phyloP scores from a whole-genome alignment of 2,113 vertebrate genomes.

The Megalops atlanticus region DNA sequence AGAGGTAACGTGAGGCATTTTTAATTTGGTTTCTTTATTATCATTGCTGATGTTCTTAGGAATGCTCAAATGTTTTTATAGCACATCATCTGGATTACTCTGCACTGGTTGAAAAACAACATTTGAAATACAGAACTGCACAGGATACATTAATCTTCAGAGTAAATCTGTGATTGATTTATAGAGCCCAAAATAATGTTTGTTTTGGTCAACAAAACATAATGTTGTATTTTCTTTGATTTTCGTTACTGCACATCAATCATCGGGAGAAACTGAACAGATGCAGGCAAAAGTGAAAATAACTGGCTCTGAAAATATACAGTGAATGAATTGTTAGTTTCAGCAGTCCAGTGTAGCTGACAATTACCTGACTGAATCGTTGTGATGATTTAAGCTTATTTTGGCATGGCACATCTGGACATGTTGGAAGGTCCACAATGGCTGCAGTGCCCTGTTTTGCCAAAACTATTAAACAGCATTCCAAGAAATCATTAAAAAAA shows the following conservation, averaged over 20 bases:
- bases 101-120: neutral
- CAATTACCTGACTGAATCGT: conserved; percentile 6
- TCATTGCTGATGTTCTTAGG: neutral
- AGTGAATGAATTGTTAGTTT: neutral
- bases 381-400: neutral
- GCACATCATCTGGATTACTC: neutral
- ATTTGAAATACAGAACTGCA: neutral
- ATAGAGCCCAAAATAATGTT: neutral
- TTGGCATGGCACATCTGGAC: neutral
- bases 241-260: neutral
- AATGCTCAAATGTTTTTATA: neutral
- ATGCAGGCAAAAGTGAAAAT: neutral
- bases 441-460: conserved; percentile 2
- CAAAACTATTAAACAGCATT: conserved; percentile 12
- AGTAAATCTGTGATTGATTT: neutral
- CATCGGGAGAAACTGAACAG: neutral
- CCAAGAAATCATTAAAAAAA: conserved; percentile 11
- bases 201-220: neutral
- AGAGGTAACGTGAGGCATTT: neutral
- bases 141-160: neutral
- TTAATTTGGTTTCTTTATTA: neutral
- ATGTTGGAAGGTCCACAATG: neutral
- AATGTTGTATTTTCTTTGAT: neutral
- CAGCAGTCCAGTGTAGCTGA: neutral
- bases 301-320: neutral